Base-by-base conservation (phyloP, 2,113 vertebrate species). In the Otolemur garnettii region DNA sequence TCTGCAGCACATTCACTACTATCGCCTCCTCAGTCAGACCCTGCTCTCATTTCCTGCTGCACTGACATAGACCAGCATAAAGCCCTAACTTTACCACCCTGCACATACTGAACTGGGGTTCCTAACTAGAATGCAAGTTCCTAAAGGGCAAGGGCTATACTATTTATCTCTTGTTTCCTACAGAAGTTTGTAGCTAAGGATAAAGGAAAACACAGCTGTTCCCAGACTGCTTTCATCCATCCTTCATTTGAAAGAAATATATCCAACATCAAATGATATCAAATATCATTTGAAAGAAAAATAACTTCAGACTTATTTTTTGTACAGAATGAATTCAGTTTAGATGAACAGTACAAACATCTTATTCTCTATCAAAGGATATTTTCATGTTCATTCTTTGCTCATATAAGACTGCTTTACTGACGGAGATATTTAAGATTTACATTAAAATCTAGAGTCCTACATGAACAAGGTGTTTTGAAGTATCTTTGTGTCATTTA, bases 301-400 rank as follows among this genome's bases (percentile, higher is more conserved):
- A 91, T 10, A 95, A 19, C 64, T 90, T 79, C 33, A 90, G 35
- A 72, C 62, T 80, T 90, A n/a, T 91, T 60, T 79, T 72, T 33
- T 83, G 15, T 87, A 24, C 22, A 92, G n/a, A 92, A 69, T 64
- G 14, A 92, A 95, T 84, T 55, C 53, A 50, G 19, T 69, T 86
- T 88, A 79, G n/a, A 53, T 66, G 50, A 72, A 90, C 9, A 77
- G 7, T n/a, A 83, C 28, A 10, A 79, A 83, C 7, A 66, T 38
- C 18, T 30, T 90, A 18, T 50, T 96, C 74, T 85, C 45, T 33
- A 69, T 45, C 42, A 80, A 87, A 71, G 28, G 62, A 28, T 55
- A 93, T 50, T 92, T 75, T 82, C 64, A 74, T 77, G 45, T 86
- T 75, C 55, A 77, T 24, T 59, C 38, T 14, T 35, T 83, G n/a